These are phyloP conservation scores for Cheilosia urbana DNA, from an alignment of 2,888 invertebrate species.

Conservation along the genomic window DNA sequence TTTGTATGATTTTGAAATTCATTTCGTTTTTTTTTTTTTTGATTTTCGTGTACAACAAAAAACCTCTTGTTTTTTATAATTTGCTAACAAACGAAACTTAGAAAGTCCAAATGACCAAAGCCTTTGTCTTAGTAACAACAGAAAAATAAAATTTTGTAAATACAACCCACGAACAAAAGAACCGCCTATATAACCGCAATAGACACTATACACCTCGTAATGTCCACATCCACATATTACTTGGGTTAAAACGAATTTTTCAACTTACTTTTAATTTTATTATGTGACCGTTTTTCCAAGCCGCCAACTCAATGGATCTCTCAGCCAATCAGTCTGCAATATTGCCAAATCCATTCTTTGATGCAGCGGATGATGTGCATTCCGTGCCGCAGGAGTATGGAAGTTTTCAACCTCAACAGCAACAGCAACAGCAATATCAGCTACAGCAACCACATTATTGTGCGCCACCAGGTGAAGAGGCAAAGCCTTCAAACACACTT, in stretches of 20 bases:
- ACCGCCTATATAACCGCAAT: neutral
- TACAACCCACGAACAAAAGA: conserved; percentile 54
- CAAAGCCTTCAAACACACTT: conserved; percentile 52
- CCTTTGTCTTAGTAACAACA: conserved; percentile 37
- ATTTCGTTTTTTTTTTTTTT: conserved; percentile 16
- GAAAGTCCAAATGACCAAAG: conserved; percentile 12
- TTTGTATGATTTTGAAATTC: conserved; percentile 34
- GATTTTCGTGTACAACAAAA: conserved; percentile 29
- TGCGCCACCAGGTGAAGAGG: conserved; percentile 76
- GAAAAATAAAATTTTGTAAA: conserved; percentile 7
- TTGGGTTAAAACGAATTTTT: conserved; percentile 29
- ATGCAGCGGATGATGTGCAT: conserved; percentile 78
- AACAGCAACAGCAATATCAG: conserved; percentile 74
- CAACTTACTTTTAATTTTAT: conserved; percentile 44
- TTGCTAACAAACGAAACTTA: conserved; percentile 45
- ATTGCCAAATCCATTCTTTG: conserved; percentile 83
- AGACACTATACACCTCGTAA: conserved; percentile 63
- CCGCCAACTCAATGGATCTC: conserved; percentile 65
- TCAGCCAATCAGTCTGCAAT: conserved; percentile 75
- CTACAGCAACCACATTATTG: conserved; percentile 76
- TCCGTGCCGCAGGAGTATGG: conserved; percentile 51
- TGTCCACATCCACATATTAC: conserved; percentile 46
- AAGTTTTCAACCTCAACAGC: conserved; percentile 65
- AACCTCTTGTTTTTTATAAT: conserved; percentile 36
- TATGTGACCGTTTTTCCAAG: conserved; percentile 67